phyloP scores from a whole-genome alignment of 2,797 vertebrate genomes.

The Paedocypris micromegethes region DNA sequence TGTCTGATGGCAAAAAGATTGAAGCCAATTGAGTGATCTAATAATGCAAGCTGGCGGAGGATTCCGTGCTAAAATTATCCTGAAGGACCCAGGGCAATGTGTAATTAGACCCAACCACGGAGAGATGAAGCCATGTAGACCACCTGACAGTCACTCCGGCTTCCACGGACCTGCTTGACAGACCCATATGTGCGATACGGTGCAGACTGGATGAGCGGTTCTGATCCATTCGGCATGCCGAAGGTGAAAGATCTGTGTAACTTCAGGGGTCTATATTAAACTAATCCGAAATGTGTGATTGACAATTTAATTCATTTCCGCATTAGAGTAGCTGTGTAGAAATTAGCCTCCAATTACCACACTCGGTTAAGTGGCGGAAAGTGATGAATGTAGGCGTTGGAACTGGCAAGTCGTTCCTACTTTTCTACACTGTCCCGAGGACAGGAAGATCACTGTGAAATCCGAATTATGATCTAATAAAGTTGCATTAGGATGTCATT shows the following conservation, averaged over 20 bases:
- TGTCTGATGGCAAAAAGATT: slow-evolving; percentile 40
- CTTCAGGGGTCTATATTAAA: slow-evolving; percentile 32
- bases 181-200: neutral
- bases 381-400: slow-evolving; percentile 35
- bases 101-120: slow-evolving; percentile 1
- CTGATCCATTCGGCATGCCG: slow-evolving; percentile 16
- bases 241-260: slow-evolving; percentile 9
- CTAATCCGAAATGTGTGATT: slow-evolving; percentile 30
- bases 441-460: slow-evolving; percentile 28
- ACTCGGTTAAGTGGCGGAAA: slow-evolving; percentile 39
- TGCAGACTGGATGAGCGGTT: neutral
- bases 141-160: slow-evolving; percentile 16
- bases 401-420: slow-evolving; percentile 36
- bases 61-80: slow-evolving; percentile 35
- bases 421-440: slow-evolving; percentile 25
- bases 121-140: slow-evolving; percentile 13
- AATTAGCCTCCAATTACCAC: slow-evolving; percentile 44
- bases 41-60: slow-evolving; percentile 34
- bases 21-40: slow-evolving; percentile 36
- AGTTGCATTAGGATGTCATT: slow-evolving; percentile 43
- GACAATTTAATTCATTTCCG: slow-evolving; percentile 40
- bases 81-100: slow-evolving; percentile 14
- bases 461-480: slow-evolving; percentile 48
- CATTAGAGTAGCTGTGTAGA: slow-evolving; percentile 39
- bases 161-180: slow-evolving; percentile 1